Evolutionary conservation across 1,140 invertebrate genomes (phyloP).

Genomic region (Pentalonia nigronervosa): DNA sequence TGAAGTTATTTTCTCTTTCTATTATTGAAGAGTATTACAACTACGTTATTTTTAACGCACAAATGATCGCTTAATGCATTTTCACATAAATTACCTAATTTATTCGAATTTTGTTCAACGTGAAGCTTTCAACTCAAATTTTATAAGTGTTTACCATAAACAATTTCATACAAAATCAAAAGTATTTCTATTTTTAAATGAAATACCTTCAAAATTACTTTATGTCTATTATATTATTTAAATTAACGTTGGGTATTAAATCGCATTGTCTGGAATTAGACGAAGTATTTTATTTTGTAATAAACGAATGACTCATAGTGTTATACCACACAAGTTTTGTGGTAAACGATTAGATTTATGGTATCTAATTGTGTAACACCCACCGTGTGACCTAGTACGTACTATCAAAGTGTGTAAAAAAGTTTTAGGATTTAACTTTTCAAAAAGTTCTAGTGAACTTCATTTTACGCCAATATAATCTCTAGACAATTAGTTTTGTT

Average conservation of each 20-base stretch:
- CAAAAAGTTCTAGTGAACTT: constrained; percentile 25
- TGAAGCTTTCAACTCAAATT: not conserved
- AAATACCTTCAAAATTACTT: not conserved
- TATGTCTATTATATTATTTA: not conserved
- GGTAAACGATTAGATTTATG: constrained; percentile 37
- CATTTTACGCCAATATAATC: constrained; percentile 45
- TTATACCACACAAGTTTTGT: not conserved
- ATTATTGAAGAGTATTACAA: not conserved
- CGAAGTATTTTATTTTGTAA: not conserved
- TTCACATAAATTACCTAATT: not conserved
- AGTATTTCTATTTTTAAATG: not conserved
- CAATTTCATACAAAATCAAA: not conserved
- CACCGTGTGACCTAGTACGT: constrained; percentile 41
- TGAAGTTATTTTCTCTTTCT: too few species aligned
- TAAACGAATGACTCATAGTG: not conserved
- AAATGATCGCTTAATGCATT: not conserved
- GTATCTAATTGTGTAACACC: constrained; percentile 22
- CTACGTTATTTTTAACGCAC: not conserved
- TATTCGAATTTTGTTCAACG: not conserved
- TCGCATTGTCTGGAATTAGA: not conserved
- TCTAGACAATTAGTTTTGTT: constrained; percentile 25
- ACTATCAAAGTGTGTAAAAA: constrained; percentile 28
- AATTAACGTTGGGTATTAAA: not conserved
- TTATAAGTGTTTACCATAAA: not conserved
- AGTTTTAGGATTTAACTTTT: constrained; percentile 41